These are phyloP conservation scores for Drosophila prosaltans DNA, from an alignment of 1,140 invertebrate species.

Conservation along the genomic window DNA sequence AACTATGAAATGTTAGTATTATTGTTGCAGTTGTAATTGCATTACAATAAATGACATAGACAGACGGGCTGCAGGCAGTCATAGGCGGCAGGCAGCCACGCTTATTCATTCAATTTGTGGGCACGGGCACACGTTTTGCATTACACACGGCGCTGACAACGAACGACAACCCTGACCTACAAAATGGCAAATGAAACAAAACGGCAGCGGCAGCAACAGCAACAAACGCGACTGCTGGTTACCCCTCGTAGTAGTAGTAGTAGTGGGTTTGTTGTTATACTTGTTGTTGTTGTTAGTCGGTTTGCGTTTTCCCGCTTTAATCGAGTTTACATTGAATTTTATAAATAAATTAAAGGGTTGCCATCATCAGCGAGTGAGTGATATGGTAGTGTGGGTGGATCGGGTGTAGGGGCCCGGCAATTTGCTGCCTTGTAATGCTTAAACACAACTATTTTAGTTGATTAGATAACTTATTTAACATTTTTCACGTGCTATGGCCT, in stretches of 20 bases:
- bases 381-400: constrained; percentile 6
- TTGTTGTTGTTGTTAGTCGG: constrained; percentile 13
- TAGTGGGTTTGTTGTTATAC: constrained; percentile 19
- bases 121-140: constrained; percentile 69
- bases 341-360: constrained; percentile 72
- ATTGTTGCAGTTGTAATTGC: constrained; percentile 31
- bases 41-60: constrained; percentile 51
- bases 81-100: constrained; percentile 38
- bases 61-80: neutral
- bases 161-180: constrained; percentile 79
- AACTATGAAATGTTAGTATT: constrained; percentile 32
- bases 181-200: constrained; percentile 52
- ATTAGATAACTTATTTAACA: constrained; percentile 13
- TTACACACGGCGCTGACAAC: constrained; percentile 67
- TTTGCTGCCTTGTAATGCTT: constrained; percentile 27
- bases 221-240: constrained; percentile 51
- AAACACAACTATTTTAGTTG: constrained; percentile 15
- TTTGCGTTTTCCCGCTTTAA: constrained; percentile 55
- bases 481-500: neutral
- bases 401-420: constrained; percentile 28
- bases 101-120: constrained; percentile 77
- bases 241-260: constrained; percentile 39
- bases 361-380: constrained; percentile 13
- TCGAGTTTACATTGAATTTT: constrained; percentile 69
- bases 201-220: constrained; percentile 23